Evolutionary conservation across 2,113 vertebrate species (phyloP).

Genomic region (Sylvia atricapilla): DNA sequence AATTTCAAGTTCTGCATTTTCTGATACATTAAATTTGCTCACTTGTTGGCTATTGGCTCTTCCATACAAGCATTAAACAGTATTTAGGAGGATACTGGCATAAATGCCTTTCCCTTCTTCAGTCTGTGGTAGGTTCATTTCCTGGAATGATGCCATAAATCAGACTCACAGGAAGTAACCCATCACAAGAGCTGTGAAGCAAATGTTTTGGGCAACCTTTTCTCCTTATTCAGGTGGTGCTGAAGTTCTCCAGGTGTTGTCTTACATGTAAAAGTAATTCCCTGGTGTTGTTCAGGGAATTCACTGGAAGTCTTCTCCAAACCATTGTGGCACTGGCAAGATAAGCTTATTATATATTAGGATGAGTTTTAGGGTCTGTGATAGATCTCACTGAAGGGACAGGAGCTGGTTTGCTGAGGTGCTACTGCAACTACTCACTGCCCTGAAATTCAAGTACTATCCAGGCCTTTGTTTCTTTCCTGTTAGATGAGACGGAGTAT

Average conservation of each 20-base stretch:
- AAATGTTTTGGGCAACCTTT: not conserved
- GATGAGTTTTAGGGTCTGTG: not conserved
- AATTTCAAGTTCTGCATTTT: not conserved
- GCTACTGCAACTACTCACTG: not conserved
- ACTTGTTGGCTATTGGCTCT: not conserved
- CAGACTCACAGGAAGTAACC: not conserved
- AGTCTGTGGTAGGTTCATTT: not conserved
- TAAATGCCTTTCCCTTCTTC: not conserved
- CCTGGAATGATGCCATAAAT: not conserved
- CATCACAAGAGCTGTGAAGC: not conserved
- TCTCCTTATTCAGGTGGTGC: not conserved
- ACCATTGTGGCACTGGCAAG: not conserved
- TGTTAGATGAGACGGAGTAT: conserved; percentile 94
- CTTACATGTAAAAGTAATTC: not conserved
- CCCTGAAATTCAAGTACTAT: not conserved
- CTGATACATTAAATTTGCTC: not conserved
- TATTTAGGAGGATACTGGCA: not conserved
- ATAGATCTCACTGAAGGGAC: not conserved
- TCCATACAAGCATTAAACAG: not conserved
- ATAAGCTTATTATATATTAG: not conserved
- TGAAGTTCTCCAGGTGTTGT: not conserved
- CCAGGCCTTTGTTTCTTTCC: not conserved
- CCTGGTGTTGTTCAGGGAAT: not conserved
- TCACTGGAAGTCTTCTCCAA: not conserved
- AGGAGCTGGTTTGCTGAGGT: not conserved